Base-by-base conservation (phyloP, 1,140 invertebrate genomes). In the Drosophila athabasca region DNA sequence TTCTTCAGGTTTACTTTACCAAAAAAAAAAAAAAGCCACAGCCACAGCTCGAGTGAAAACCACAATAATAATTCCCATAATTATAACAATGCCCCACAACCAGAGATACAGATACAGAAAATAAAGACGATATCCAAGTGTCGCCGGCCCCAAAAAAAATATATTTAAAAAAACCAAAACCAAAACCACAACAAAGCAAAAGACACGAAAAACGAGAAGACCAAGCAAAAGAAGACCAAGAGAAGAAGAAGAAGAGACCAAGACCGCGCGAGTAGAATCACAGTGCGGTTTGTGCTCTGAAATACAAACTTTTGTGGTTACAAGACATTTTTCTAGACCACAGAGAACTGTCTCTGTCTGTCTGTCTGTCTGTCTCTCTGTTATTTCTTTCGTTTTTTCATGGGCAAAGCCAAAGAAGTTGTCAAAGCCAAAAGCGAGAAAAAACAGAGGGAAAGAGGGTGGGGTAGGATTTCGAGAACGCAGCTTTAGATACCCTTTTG, bases 41-140 rank as follows among this genome's bases (percentile, higher is more conserved):
- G 17, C 17, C 17, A 19, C 77, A 83, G 80, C 66, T 55, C 76
- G 62, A 88, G 83, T 88, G 82, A 85, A 85, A 85, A 81, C 81
- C 82, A 85, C 82, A 87, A 88, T 82, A 82, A 79, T 81, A 87
- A 88, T 87, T 87, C 82, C 82, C 82, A 87, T 87, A 87, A 87
- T 87, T 87, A 87, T 87, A 82, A 87, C 78, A 84, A 84, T 84
- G 81, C 69, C 69, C 57, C 72, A 44, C 71, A 57, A 53, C 51
- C 17, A 64, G 54, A 57, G 44, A 45, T 29, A 67, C 74, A 82
- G 62, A 82, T 65, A 55, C 65, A 77, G 66, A 80, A 57, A 65
- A 64, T 58, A 60, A 65, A 81, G 77, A 76, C 78, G 69, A 87
- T 87, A 85, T 85, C 77, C 82, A 81, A 84, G 80, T 79, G 81